phyloP scores from a whole-genome alignment of 2,113 vertebrate species.

The rabbit (Oryctolagus cuniculus) region mOryCun1.1 NC_091453.1:5549501-5550000 shows the following conservation, averaged over 20 bases:
- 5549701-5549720: too few relatives aligned
- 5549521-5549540: not conserved
- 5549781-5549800: slow-evolving; percentile 32
- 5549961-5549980: not conserved
- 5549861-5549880: slow-evolving; percentile 42
- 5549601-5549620: not conserved
- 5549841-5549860: slow-evolving; percentile 42
- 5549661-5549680: not conserved
- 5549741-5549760: not conserved
- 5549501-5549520: slow-evolving; percentile 23
- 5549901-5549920: slow-evolving; percentile 34
- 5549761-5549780: slow-evolving; percentile 1
- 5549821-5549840: not conserved
- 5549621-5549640: slow-evolving; percentile 7
- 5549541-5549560: not conserved
- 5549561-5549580: not conserved
- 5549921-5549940: slow-evolving; percentile 36
- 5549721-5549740: not conserved
- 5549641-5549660: not conserved
- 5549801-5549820: slow-evolving; percentile 27
- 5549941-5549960: slow-evolving; percentile 16
- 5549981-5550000: not conserved
- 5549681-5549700: slow-evolving; percentile 44
- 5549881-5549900: slow-evolving; percentile 35
- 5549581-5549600: not conserved